Evolutionary conservation across 2,797 vertebrate species (phyloP).

Genomic region (Ptychobarbus kaznakovi): DNA sequence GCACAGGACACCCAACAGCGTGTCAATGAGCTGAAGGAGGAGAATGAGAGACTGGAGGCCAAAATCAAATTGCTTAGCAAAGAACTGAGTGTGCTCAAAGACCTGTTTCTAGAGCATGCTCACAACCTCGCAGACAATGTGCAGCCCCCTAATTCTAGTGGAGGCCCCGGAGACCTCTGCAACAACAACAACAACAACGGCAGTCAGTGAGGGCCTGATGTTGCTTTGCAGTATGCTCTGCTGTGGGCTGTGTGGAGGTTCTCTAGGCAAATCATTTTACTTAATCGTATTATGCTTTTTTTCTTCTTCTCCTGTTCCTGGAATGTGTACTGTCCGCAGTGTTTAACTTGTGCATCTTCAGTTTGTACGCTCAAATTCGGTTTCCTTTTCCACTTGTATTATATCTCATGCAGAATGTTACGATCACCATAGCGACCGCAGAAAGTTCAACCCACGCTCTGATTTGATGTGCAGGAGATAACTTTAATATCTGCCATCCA

Average conservation of each 20-base stretch:
- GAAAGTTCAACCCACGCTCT: constrained; percentile 21
- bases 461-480: constrained; percentile 38
- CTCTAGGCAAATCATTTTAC: constrained; percentile 24
- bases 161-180: constrained; percentile 73
- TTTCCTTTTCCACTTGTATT: constrained; percentile 19
- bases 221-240: constrained; percentile 18
- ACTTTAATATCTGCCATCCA: not conserved
- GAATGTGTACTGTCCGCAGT: constrained; percentile 31
- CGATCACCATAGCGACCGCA: constrained; percentile 33
- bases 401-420: constrained; percentile 37
- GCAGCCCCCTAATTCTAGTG: constrained; percentile 79
- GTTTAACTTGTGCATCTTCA: constrained; percentile 31
- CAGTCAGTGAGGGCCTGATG: constrained; percentile 68
- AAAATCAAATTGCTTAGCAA: constrained; percentile 98
- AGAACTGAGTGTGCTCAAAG: constrained; percentile 96
- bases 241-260: constrained; percentile 26
- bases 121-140: constrained; percentile 95
- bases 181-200: constrained; percentile 58
- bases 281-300: constrained; percentile 35
- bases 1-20: constrained; percentile 95
- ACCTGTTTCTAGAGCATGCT: constrained; percentile 97
- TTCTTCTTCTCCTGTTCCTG: constrained; percentile 10
- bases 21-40: constrained; percentile 97
- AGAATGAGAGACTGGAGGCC: constrained; percentile 97
- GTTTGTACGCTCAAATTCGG: constrained; percentile 35